A percentile compares a stretch with the other conserved stretches of the same genome.
Evolutionary conservation across 2,888 invertebrate genomes (phyloP).

Genomic region (Rapana venosa): DNA sequence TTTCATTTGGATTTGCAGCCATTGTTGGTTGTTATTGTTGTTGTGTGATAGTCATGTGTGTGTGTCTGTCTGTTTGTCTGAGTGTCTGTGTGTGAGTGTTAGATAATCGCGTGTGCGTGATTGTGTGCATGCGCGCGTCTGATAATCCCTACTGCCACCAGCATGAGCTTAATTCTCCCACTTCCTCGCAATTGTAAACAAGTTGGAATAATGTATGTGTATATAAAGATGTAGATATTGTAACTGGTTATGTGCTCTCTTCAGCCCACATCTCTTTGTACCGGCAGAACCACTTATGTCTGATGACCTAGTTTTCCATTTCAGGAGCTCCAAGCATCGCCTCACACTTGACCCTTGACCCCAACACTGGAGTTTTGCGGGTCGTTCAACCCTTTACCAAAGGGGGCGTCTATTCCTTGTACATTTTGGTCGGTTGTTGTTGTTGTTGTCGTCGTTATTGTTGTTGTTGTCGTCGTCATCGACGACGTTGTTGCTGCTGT

Average conservation of each 20-base stretch:
- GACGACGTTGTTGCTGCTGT: not conserved
- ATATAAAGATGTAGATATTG: too few relatives aligned
- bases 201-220: too few relatives aligned
- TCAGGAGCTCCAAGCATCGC: not conserved
- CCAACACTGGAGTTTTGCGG: not conserved
- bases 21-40: too few relatives aligned
- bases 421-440: not conserved
- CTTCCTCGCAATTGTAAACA: too few relatives aligned
- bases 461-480: too few relatives aligned
- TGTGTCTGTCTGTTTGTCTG: not conserved
- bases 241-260: too few relatives aligned
- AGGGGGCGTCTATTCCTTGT: not conserved
- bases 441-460: too few relatives aligned
- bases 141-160: too few relatives aligned
- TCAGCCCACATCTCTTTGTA: not conserved
- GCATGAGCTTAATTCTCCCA: too few relatives aligned
- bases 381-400: not conserved
- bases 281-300: not conserved
- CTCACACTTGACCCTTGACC: not conserved
- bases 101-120: too few relatives aligned
- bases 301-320: not conserved
- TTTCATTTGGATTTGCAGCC: too few relatives aligned
- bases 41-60: not conserved
- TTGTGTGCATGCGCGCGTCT: too few relatives aligned
- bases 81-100: not conserved